Evolutionary conservation across 2,113 vertebrate genomes (phyloP).

Genomic region (Pterocles gutturalis): DNA sequence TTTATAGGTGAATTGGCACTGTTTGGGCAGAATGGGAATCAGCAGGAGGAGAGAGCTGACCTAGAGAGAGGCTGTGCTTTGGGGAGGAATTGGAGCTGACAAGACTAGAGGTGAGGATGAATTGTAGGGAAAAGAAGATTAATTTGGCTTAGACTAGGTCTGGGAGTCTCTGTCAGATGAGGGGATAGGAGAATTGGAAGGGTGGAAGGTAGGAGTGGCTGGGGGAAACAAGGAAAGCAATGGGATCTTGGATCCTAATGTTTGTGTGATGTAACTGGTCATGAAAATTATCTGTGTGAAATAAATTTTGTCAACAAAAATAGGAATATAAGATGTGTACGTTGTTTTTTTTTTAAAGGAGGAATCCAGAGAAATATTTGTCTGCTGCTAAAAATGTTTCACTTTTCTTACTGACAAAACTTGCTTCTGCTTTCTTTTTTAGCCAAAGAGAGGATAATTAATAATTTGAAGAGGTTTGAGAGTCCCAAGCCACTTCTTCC

Average conservation of each 20-base stretch:
- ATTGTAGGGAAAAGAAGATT: neutral
- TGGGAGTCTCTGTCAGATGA: neutral
- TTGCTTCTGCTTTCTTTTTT: neutral
- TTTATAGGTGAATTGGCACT: neutral
- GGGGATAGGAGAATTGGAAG: neutral
- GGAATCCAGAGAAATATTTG: neutral
- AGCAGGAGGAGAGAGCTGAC: neutral
- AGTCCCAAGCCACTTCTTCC: slow-evolving; percentile 78
- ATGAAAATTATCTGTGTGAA: neutral
- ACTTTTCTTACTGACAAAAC: neutral
- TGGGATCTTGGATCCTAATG: neutral
- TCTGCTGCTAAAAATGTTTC: neutral
- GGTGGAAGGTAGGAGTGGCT: neutral
- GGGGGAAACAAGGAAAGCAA: neutral
- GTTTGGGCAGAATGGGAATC: neutral
- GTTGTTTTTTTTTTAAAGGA: too few species aligned
- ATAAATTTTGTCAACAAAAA: neutral
- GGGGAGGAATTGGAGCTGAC: neutral
- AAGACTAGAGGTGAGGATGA: neutral
- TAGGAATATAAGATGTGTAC: neutral
- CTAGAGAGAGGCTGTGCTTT: neutral
- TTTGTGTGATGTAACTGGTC: neutral
- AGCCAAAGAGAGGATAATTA: slow-evolving; percentile 90
- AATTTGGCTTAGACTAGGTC: neutral
- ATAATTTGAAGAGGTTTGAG: slow-evolving; percentile 88